Evolutionary conservation across 1,140 invertebrate genomes (phyloP), one percentile per base, ranked within the genome.

Genomic region (Apis dorsata): DNA sequence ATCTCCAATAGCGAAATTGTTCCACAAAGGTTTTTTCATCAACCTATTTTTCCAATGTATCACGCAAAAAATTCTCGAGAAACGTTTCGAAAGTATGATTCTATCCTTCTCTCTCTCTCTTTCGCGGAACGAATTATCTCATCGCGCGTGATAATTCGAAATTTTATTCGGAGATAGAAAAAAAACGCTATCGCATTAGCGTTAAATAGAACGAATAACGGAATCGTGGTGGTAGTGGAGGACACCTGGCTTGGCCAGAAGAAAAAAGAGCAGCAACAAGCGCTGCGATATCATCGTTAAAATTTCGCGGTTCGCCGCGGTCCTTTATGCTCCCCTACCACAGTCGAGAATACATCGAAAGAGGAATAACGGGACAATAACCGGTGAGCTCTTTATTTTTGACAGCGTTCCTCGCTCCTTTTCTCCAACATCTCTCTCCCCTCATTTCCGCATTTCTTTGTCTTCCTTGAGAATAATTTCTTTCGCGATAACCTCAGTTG

Each of bases 211-310:
- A 44, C 4, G 34, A 44, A 44, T 7, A 44, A 44, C 1, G 53
- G 13, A 13, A 55, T 55, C 53, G 15, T 2, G 53, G 53, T 13
- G 13, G 13, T n/a, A n/a, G 1, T 44, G 34, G 34, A 44, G 34
- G 34, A 44, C 34, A 44, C 34, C 34, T 34, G 28, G 34, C 2
- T 34, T 34, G 53, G 53, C 12, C 2, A 55, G 53, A 3, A 3
- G 53, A 55, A 13, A 53, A 28, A 81, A 28, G 60, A 49, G 51
- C 71, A 57, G 66, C 28, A 65, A 57, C 51, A 49, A 74, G 2
- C 34, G 34, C 34, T 34, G 34, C 79, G 49, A 66, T 74, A 34
- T 81, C 79, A 57, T 81, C 70, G 70, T 81, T 81, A 81, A 81
- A 81, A 81, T 81, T 21, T 74, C 53, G 71, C 71, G 79, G 70